Conservation (phyloP, 2,888 invertebrate genomes). For the Spisula solida region DNA sequence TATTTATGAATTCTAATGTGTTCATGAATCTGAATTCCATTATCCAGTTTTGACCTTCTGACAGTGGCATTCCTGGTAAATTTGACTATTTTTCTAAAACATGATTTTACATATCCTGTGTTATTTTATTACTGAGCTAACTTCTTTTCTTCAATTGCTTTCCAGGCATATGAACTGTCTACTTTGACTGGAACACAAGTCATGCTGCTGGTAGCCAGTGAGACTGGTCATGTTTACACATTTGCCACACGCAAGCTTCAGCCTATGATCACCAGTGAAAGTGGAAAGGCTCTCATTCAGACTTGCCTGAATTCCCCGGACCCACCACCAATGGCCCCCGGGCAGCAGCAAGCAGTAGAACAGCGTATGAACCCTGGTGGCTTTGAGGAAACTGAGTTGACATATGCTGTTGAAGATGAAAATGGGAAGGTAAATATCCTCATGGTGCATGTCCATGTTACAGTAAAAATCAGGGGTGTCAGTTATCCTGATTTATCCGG, state of each 20-base stretch:
- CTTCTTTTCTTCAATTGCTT: not conserved
- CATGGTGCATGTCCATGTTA: not conserved
- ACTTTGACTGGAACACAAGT: constrained; percentile 99
- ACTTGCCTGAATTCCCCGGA: constrained; percentile 99
- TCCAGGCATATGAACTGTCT: constrained; percentile 99
- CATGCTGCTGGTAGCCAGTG: constrained; percentile 99
- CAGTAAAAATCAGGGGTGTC: no score
- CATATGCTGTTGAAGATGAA: constrained; percentile 92
- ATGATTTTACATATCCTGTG: no score
- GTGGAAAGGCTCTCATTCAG: constrained; percentile 98
- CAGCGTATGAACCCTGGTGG: constrained; percentile 99
- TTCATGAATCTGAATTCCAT: no score
- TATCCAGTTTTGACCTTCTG: no score
- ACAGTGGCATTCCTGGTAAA: no score
- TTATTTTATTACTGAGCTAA: no score
- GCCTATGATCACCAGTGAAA: constrained; percentile 98
- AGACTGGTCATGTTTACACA: constrained; percentile 99
- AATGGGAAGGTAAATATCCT: constrained; percentile 55
- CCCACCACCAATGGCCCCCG: constrained; percentile 88
- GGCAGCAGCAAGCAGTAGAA: constrained; percentile 90
- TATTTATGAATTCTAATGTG: no score
- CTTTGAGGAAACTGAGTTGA: constrained; percentile 99
- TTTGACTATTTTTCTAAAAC: no score
- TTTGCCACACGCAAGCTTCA: constrained; percentile 98
- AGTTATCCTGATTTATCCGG: no score